A percentile compares a stretch with the other conserved stretches of the same genome.
Evolutionary conservation across 2,113 vertebrate genomes (phyloP).

Genomic region (Scophthalmus maximus): DNA sequence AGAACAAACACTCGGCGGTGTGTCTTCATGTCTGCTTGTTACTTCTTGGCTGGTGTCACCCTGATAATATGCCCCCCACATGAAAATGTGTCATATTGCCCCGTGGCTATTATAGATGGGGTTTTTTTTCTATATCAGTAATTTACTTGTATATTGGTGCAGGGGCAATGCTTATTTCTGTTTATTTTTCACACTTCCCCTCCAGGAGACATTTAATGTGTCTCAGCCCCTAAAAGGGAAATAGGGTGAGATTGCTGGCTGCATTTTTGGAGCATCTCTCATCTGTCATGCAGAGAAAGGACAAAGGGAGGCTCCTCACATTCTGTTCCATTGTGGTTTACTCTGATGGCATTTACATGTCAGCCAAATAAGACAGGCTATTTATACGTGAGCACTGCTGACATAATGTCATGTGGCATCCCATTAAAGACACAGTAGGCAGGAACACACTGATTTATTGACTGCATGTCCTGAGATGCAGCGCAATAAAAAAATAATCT

Average conservation of each 20-base stretch:
- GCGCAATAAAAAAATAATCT: slow-evolving; percentile 11
- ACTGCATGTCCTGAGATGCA: slow-evolving; percentile 17
- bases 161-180: slow-evolving; percentile 44
- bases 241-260: slow-evolving; percentile 43
- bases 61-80: background rate
- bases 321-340: slow-evolving; percentile 42
- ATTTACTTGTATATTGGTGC: slow-evolving; percentile 32
- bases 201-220: slow-evolving; percentile 51
- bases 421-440: slow-evolving; percentile 51
- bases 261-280: slow-evolving; percentile 51
- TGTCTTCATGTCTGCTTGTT: slow-evolving; percentile 17
- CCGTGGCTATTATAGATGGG: slow-evolving; percentile 10
- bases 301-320: slow-evolving; percentile 63
- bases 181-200: slow-evolving; percentile 45
- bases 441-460: slow-evolving; percentile 50
- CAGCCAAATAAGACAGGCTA: slow-evolving; percentile 68
- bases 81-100: slow-evolving; percentile 16
- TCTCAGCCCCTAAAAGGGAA: slow-evolving; percentile 40
- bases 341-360: slow-evolving; percentile 70
- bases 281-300: slow-evolving; percentile 60
- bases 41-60: background rate
- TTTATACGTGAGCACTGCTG: slow-evolving; percentile 61
- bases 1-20: slow-evolving; percentile 33
- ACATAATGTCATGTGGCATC: slow-evolving; percentile 62
- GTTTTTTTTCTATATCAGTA: slow-evolving; percentile 35